Evolutionary conservation across 2,113 vertebrate genomes (phyloP), one percentile per base, ranked within the genome.

Genomic region (Rhombomys opimus): DNA sequence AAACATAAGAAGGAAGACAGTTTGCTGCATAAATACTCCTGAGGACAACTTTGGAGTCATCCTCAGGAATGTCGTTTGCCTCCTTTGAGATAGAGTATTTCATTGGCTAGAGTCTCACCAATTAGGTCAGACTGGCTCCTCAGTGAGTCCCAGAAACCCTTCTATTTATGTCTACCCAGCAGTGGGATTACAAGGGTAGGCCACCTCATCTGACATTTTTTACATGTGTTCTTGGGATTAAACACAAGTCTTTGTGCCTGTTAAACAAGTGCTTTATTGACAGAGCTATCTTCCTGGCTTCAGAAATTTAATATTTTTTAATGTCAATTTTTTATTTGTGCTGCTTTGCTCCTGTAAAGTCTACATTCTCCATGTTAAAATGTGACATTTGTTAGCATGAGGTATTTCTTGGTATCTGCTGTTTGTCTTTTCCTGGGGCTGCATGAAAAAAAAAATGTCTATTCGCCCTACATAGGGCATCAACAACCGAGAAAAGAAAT

Each of bases 341-440:
- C 22, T 67, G 4, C 54, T 82, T 52, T 65, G 46, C 68, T 23
- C 11, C 38, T 70, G 5, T 52, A 73, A 93, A 4, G 7, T 41
- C 88, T 87, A 5, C 95, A 52, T 95, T 93, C 1, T 22, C 86
- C n/a, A 70, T 94, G 82, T 77, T 93, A n/a, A 87, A 94, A 52
- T 89, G 52, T 72, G 38, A 59, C 12, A 86, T 82, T 93, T 94
- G 20, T 15, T 73, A 50, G 50, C n/a, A 65, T 46, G 38, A 46
- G 4, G 2, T 46, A 41, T 57, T 57, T 80, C n/a, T 41, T 63
- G 25, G 59, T 30, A 65, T 65, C 14, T 18, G 38, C 7, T 12
- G 8, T 67, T 27, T 30, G 38, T 3, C 82, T 67, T 86, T 86
- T 86, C 25, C 15, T 50, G 61, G 8, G 25, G 17, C 25, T 67